Evolutionary conservation across 37 sponge, comb jelly and placozoan genomes (phyloP).

Genomic region (Petrosia ficiformis): DNA sequence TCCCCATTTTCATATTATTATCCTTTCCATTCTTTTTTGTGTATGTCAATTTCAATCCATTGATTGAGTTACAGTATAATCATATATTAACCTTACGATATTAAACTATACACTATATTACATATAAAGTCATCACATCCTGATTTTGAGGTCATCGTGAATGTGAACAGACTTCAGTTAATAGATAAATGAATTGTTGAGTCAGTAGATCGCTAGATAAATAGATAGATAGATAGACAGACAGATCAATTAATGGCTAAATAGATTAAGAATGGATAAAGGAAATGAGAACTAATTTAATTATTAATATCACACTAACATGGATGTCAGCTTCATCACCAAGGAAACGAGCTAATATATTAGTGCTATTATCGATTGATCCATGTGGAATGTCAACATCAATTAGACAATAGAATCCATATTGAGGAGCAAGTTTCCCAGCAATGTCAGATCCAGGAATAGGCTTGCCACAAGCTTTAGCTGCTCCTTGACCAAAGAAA

Average conservation of each 20-base stretch:
- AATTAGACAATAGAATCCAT: slow-evolving; percentile 44
- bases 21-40: too few relatives aligned
- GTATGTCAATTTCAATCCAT: too few relatives aligned
- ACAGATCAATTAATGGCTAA: too few relatives aligned
- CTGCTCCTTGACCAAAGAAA: slow-evolving; percentile 32
- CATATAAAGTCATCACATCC: too few relatives aligned
- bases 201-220: too few relatives aligned
- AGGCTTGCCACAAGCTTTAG: slow-evolving; percentile 15
- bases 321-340: slow-evolving; percentile 52
- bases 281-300: neutral
- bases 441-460: slow-evolving; percentile 25
- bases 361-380: slow-evolving; percentile 4
- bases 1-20: too few relatives aligned
- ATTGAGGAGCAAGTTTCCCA: slow-evolving; percentile 38
- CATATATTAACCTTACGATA: too few relatives aligned
- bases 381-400: slow-evolving; percentile 18
- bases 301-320: slow-evolving; percentile 7
- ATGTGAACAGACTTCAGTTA: neutral
- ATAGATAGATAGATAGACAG: too few relatives aligned
- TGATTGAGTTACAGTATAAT: too few relatives aligned
- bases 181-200: neutral
- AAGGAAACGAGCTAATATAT: slow-evolving; percentile 37
- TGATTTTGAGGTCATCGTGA: too few relatives aligned
- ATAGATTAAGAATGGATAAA: too few relatives aligned
- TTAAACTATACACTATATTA: too few relatives aligned